phyloP scores from a whole-genome alignment of 2,113 vertebrate genomes.

The Halichoerus grypus region DNA sequence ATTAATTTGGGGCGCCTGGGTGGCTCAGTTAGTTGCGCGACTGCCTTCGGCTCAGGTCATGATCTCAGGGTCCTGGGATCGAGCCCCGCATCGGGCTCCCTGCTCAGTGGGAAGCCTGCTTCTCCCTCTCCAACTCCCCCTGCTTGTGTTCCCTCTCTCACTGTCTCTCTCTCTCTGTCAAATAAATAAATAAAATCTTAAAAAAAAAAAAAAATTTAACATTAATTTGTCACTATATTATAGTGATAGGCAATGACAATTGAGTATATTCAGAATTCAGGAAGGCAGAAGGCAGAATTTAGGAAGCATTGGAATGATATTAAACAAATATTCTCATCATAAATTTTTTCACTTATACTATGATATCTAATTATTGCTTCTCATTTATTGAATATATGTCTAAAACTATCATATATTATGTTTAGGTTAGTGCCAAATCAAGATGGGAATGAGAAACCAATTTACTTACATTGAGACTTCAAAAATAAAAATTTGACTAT shows the following conservation, averaged over 20 bases:
- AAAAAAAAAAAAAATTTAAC: too few species aligned
- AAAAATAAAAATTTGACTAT: neutral
- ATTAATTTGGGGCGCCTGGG: too few species aligned
- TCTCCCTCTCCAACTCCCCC: too few species aligned
- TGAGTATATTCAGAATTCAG: neutral
- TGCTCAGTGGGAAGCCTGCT: too few species aligned
- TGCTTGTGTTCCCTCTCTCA: too few species aligned
- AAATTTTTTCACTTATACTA: neutral
- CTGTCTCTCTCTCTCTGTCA: too few species aligned
- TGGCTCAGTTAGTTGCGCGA: too few species aligned
- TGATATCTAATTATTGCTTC: neutral
- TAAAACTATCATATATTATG: neutral
- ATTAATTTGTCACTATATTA: neutral
- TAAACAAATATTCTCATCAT: neutral
- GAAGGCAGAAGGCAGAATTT: neutral
- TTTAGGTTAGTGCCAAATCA: neutral
- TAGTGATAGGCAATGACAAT: neutral
- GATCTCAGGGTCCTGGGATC: too few species aligned
- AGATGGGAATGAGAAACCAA: neutral
- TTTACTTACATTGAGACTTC: neutral
- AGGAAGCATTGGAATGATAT: neutral
- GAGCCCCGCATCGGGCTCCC: too few species aligned
- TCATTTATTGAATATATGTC: neutral
- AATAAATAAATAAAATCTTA: too few species aligned
- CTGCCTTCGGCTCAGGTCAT: too few species aligned